These are phyloP conservation scores for Apeltes quadracus DNA, from an alignment of 2,113 vertebrate genomes.

Conservation along the genomic window DNA sequence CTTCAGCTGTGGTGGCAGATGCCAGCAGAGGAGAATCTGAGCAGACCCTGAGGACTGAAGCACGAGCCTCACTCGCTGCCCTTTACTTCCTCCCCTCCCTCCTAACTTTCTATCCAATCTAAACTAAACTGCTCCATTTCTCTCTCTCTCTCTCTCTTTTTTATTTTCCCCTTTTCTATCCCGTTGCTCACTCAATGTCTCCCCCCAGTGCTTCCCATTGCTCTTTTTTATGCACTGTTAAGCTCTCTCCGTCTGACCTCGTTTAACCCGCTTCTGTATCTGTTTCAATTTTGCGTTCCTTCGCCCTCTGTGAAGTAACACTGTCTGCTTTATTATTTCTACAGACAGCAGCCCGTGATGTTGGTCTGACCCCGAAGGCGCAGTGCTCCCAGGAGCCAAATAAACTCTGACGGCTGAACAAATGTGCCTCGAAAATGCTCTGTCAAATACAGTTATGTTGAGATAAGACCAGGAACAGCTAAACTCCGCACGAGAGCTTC, in stretches of 20 bases:
- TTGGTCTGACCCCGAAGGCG: conserved; percentile 51
- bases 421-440: conserved; percentile 52
- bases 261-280: conserved; percentile 68
- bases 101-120: conserved; percentile 30
- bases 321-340: conserved; percentile 58
- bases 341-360: conserved; percentile 51
- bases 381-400: conserved; percentile 46
- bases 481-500: conserved; percentile 18
- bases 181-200: conserved; percentile 37
- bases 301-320: conserved; percentile 56
- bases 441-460: conserved; percentile 53
- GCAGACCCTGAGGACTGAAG: conserved; percentile 42
- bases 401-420: conserved; percentile 55
- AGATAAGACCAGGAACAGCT: conserved; percentile 21
- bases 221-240: conserved; percentile 51
- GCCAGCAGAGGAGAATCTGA: conserved; percentile 82
- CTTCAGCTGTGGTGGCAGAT: conserved; percentile 86
- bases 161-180: conserved; percentile 15
- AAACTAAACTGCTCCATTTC: conserved; percentile 26
- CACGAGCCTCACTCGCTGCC: conserved; percentile 32
- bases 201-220: conserved; percentile 41
- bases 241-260: conserved; percentile 59
- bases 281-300: conserved; percentile 44
- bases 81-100: conserved; percentile 26
- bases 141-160: conserved; percentile 17